Percentiles rank a stretch among this genome's conserved stretches.
phyloP scores from a whole-genome alignment of 2,113 vertebrate genomes.

The Nycticebus coucang region DNA sequence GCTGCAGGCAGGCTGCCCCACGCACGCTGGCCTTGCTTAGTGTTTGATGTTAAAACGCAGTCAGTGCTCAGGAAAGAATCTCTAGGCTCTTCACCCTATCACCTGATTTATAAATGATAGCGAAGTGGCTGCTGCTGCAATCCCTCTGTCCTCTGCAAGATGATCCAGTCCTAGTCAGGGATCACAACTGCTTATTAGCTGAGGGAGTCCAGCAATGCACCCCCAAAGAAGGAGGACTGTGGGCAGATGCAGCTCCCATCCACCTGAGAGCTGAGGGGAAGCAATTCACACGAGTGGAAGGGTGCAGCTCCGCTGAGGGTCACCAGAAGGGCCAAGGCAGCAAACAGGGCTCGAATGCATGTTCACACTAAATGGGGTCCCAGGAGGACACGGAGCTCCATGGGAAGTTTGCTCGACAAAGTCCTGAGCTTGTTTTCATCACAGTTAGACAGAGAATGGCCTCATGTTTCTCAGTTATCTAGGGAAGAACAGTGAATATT shows the following conservation, averaged over 20 bases:
- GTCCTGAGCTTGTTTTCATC: constrained; percentile 72
- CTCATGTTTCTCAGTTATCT: background rate
- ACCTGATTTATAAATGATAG: background rate
- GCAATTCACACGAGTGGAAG: background rate
- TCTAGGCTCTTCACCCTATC: constrained; percentile 11
- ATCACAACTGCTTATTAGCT: background rate
- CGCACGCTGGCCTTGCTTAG: background rate
- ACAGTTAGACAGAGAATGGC: constrained; percentile 18
- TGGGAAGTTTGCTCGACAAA: background rate
- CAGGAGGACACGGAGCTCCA: constrained; percentile 23
- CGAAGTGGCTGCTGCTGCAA: background rate
- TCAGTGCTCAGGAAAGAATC: background rate
- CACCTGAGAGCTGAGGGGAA: background rate
- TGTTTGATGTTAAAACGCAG: background rate
- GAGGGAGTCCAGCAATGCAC: background rate
- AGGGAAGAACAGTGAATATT: background rate
- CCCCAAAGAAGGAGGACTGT: background rate
- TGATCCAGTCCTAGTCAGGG: background rate
- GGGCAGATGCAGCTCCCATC: background rate
- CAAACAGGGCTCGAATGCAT: background rate
- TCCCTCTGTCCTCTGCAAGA: background rate
- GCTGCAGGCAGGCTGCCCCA: background rate
- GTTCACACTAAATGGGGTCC: background rate
- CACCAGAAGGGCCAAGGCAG: constrained; percentile 57
- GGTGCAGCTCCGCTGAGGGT: constrained; percentile 33